Base-by-base conservation (phyloP, 2,888 invertebrate genomes). In the Thera obeliscata region DNA sequence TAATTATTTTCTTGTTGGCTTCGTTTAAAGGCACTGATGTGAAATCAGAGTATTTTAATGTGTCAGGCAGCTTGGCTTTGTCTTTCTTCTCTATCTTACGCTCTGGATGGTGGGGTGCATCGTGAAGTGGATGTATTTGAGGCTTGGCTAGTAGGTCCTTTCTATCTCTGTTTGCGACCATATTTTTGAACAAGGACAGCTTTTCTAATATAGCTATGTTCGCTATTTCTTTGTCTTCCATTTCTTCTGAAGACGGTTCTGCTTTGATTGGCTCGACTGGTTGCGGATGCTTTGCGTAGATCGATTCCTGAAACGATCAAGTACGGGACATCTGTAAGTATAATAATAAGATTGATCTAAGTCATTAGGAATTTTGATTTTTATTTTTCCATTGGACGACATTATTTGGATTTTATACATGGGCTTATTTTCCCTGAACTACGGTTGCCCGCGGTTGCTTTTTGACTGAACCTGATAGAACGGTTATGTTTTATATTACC, bases 21-120 rank as follows among this genome's bases (percentile, higher is more conserved):
- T 74, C 71, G 36, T 49, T 64, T 8, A 63, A 54, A 22, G 65
- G 64, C 3, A 63, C 38, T 61, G 69, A 55, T 9, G 66, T 56
- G 41, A 67, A n/a, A 55, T 70, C 69, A 43, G 62, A 57, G 56
- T 71, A n/a, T 46, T 71, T 72, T 5, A 69, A 12, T 8, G 62
- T 68, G 8, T 73, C 78, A 0, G 83, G 81, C 0, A 81, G 66
- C 50, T 82, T 81, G 0, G 91, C 84, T 67, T 89, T 86, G 38
- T 93, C 90, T 75, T 93, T 93, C 67, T 93, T 93, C 64, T 90
- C 91, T 0, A 89, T 93, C 67, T 84, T 91, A 12, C 85, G 84
- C 3, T 91, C 87, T 4, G 76, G 77, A 33, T 93, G 93, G 4
- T 84, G 76, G 0, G 87, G 76, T 0, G 80, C 76, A 0, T 93